phyloP scores from a whole-genome alignment of 2,797 vertebrate genomes.

The Nasua narica region DNA sequence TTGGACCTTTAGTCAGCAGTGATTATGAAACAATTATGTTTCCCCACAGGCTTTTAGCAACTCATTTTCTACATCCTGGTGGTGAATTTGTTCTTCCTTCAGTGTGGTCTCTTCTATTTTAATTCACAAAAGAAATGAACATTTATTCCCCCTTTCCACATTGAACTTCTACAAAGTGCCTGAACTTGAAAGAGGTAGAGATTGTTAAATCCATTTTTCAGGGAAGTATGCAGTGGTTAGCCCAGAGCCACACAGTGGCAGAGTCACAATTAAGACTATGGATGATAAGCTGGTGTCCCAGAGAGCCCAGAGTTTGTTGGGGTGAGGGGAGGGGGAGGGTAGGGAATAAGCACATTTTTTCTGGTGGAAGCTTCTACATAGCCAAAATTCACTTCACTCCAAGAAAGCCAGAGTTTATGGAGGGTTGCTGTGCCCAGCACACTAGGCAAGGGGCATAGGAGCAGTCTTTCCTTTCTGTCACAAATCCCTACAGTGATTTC shows the following conservation, averaged over 20 bases:
- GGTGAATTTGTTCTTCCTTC: not conserved
- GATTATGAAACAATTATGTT: slow-evolving; percentile 52
- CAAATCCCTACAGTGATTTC: not conserved
- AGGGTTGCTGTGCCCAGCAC: not conserved
- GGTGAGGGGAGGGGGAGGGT: not conserved
- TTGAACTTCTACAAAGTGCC: not conserved
- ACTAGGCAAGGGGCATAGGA: not conserved
- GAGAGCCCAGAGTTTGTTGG: not conserved
- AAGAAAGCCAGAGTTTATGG: not conserved
- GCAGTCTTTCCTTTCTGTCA: not conserved
- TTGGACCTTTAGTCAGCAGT: not conserved
- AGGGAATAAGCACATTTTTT: not conserved
- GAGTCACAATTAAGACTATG: not conserved
- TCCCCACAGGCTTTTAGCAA: not conserved
- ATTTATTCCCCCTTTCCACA: not conserved
- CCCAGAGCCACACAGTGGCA: not conserved
- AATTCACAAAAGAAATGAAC: not conserved
- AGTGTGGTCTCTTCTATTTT: not conserved
- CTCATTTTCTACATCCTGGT: not conserved
- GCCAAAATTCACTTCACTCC: not conserved
- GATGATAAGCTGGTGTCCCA: not conserved
- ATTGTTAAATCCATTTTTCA: not conserved
- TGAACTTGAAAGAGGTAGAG: not conserved
- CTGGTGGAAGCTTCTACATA: not conserved
- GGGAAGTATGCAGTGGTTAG: not conserved